These are phyloP conservation scores for Malacoctenus gilli DNA, from an alignment of 2,797 vertebrate genomes.

Conservation along the genomic window DNA sequence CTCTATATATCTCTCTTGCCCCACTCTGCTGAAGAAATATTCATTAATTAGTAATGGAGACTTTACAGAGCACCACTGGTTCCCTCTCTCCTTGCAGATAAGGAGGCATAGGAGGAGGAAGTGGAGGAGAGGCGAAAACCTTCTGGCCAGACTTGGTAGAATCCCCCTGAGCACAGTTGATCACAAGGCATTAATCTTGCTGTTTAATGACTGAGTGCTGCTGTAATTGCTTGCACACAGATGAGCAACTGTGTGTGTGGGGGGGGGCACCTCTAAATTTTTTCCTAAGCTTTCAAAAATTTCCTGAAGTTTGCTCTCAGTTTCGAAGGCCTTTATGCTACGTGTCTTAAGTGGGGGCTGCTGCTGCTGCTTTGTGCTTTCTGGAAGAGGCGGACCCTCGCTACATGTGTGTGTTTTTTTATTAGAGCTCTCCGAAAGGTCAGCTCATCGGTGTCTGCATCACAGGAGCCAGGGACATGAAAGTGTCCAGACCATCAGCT, in stretches of 20 bases:
- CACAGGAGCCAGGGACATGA: conserved; percentile 66
- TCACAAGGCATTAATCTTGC: conserved; percentile 81
- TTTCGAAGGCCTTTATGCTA: no score
- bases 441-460: conserved; percentile 65
- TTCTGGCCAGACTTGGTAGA: conserved; percentile 68
- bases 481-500: conserved; percentile 68
- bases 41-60: conserved; percentile 85
- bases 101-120: conserved; percentile 50
- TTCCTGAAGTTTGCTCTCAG: no score
- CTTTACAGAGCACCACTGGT: conserved; percentile 63
- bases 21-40: conserved; percentile 71
- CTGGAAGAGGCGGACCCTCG: no score
- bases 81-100: conserved; percentile 63
- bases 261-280: conserved; percentile 30
- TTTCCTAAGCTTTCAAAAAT: conserved; percentile 3
- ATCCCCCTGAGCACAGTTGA: conserved; percentile 73
- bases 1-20: conserved; percentile 42
- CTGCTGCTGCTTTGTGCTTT: background rate
- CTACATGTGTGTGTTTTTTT: conserved; percentile 23
- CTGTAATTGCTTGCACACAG: conserved; percentile 77
- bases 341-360: background rate
- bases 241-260: conserved; percentile 53
- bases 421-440: conserved; percentile 71
- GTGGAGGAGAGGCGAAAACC: conserved; percentile 58
- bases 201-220: conserved; percentile 79